Evolutionary conservation across 2,888 invertebrate genomes (phyloP).

Genomic region (Campoplex nolae): DNA sequence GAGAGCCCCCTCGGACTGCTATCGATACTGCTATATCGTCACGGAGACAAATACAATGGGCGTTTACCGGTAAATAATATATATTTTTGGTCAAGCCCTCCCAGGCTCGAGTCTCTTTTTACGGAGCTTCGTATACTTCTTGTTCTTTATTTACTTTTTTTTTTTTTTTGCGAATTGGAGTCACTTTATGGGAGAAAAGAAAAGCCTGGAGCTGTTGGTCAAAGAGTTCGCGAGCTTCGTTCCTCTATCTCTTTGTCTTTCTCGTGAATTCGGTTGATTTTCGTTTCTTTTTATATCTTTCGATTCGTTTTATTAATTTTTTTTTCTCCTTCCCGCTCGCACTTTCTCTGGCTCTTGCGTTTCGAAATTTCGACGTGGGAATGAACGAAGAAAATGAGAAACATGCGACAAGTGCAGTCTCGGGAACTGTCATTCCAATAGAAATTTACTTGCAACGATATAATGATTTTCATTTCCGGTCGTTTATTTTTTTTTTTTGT

Average conservation of each 20-base stretch:
- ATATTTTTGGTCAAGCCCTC: conserved; percentile 58
- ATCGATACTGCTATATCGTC: conserved; percentile 51
- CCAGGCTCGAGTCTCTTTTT: background rate
- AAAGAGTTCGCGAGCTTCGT: background rate
- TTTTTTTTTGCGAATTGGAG: background rate
- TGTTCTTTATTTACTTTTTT: background rate
- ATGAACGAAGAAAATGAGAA: background rate
- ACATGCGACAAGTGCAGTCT: background rate
- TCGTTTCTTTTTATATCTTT: background rate
- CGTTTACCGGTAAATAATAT: conserved; percentile 66
- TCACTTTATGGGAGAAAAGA: background rate
- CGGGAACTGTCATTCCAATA: too few relatives aligned
- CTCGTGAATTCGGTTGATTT: background rate
- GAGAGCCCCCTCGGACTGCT: conserved; percentile 7
- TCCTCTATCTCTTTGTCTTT: background rate
- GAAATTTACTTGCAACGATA: too few relatives aligned
- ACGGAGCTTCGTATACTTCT: background rate
- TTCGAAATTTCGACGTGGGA: background rate
- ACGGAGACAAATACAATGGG: conserved; percentile 67
- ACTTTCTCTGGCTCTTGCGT: background rate
- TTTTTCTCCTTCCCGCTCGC: background rate
- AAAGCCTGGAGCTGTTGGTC: background rate
- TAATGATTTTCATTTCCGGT: too few relatives aligned
- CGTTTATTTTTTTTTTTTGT: background rate
- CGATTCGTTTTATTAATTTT: background rate